Evolutionary conservation across 2,888 invertebrate species (phyloP).

Genomic region (Scelioninae gen. 2): DNA sequence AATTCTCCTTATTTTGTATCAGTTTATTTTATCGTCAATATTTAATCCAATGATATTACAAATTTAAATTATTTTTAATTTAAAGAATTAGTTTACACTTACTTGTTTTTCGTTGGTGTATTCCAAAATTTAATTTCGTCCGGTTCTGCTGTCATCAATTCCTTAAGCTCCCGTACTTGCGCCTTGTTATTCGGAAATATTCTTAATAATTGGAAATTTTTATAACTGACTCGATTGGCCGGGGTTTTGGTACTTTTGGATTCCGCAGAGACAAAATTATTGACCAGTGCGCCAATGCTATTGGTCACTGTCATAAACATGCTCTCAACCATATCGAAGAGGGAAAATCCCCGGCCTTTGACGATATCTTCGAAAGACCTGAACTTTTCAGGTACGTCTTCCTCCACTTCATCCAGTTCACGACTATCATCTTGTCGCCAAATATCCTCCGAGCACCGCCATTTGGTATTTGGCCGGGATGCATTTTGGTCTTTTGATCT

Average conservation of each 20-base stretch:
- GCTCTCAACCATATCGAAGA: slow-evolving; percentile 67
- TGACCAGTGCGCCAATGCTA: slow-evolving; percentile 67
- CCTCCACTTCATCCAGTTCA: slow-evolving; percentile 22
- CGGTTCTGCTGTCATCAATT: slow-evolving; percentile 75
- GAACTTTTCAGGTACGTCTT: slow-evolving; percentile 34
- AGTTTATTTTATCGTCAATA: no score
- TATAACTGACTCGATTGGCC: slow-evolving; percentile 74
- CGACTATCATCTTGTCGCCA: slow-evolving; percentile 49
- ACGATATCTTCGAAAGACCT: slow-evolving; percentile 4
- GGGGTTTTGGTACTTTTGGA: slow-evolving; percentile 61
- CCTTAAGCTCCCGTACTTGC: slow-evolving; percentile 75
- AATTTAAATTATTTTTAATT: no score
- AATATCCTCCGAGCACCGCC: slow-evolving; percentile 45
- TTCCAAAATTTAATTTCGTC: slow-evolving; percentile 80
- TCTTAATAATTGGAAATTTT: slow-evolving; percentile 78
- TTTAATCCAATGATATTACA: no score
- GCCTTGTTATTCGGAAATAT: slow-evolving; percentile 74
- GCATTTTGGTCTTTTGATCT: slow-evolving; percentile 35
- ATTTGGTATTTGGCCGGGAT: slow-evolving; percentile 25
- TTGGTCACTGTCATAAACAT: slow-evolving; percentile 66
- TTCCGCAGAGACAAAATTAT: slow-evolving; percentile 67
- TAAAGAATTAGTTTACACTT: no score
- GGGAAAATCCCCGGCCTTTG: slow-evolving; percentile 65
- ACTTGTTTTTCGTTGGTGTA: slow-evolving; percentile 76
- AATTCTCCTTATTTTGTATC: no score